Percentiles rank a stretch among this genome's conserved stretches.
These are phyloP conservation scores for Megaceryle torquata DNA, from an alignment of 2,113 vertebrate genomes.

Conservation along the genomic window DNA sequence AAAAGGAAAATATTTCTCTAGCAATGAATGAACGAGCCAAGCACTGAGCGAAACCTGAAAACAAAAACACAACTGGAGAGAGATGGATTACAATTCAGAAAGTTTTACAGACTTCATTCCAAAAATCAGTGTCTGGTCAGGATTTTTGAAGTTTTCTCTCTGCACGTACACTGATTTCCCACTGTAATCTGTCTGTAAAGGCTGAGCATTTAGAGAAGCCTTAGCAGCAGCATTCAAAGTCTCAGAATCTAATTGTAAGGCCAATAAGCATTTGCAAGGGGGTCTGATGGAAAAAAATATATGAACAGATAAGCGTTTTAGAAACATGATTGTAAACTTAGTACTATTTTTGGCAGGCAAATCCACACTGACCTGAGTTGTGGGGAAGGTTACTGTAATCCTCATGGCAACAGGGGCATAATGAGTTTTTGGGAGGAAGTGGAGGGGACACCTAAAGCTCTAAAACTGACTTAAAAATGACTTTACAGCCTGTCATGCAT, in stretches of 20 bases:
- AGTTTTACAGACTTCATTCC: background rate
- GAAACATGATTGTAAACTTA: background rate
- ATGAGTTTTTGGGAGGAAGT: background rate
- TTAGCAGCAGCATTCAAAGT: background rate
- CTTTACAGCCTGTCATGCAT: background rate
- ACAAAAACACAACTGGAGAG: background rate
- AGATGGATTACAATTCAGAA: background rate
- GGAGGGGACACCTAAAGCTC: conserved; percentile 1
- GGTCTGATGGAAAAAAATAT: background rate
- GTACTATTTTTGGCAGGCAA: conserved; percentile 12
- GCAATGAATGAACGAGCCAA: background rate
- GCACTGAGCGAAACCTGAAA: background rate
- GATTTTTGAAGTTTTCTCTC: background rate
- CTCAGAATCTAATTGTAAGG: background rate
- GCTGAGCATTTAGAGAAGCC: background rate
- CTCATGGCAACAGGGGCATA: background rate
- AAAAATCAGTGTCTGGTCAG: background rate
- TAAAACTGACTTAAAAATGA: background rate
- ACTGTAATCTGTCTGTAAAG: background rate
- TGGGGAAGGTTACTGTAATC: background rate
- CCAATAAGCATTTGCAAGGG: background rate
- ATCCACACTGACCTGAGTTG: background rate
- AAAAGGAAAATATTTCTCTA: background rate
- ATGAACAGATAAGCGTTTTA: background rate
- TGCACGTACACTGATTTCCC: background rate